These are phyloP conservation scores for Bujurquina vittata DNA, from an alignment of 2,113 vertebrate species.

Conservation along the genomic window DNA sequence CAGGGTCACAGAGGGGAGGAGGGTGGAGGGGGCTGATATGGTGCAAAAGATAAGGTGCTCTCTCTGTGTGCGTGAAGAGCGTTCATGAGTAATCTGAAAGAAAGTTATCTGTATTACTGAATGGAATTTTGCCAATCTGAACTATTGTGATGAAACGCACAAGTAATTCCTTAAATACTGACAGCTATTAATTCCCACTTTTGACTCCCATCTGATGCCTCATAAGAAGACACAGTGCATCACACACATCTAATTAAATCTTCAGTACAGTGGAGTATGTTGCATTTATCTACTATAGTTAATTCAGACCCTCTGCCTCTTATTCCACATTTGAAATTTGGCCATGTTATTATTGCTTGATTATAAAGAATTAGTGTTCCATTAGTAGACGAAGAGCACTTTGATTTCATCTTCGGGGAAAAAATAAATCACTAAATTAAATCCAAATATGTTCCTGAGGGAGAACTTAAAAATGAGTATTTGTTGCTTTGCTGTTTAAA, in stretches of 20 bases:
- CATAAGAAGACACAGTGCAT: background rate
- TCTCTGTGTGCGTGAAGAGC: background rate
- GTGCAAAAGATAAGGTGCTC: conserved; percentile 5
- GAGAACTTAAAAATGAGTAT: background rate
- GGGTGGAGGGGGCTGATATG: background rate
- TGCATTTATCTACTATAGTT: background rate
- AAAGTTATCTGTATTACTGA: conserved; percentile 28
- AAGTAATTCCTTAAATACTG: conserved; percentile 1
- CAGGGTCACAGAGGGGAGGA: too few species aligned
- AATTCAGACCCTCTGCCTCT: background rate
- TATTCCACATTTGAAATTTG: background rate
- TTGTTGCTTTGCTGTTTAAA: conserved; percentile 8
- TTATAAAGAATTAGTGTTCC: background rate
- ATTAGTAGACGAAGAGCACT: background rate
- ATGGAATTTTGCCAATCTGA: conserved; percentile 26
- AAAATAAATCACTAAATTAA: background rate
- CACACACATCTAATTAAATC: conserved; percentile 10
- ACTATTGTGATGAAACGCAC: conserved; percentile 14
- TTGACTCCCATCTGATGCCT: conserved; percentile 9
- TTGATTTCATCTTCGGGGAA: conserved; percentile 11
- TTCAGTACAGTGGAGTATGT: background rate
- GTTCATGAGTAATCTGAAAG: conserved; percentile 27
- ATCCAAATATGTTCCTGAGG: background rate
- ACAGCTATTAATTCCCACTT: conserved; percentile 38
- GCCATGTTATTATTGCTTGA: conserved; percentile 1